Conservation (phyloP, 2,113 vertebrate species). For the Aspiorhynchus laticeps region DNA sequence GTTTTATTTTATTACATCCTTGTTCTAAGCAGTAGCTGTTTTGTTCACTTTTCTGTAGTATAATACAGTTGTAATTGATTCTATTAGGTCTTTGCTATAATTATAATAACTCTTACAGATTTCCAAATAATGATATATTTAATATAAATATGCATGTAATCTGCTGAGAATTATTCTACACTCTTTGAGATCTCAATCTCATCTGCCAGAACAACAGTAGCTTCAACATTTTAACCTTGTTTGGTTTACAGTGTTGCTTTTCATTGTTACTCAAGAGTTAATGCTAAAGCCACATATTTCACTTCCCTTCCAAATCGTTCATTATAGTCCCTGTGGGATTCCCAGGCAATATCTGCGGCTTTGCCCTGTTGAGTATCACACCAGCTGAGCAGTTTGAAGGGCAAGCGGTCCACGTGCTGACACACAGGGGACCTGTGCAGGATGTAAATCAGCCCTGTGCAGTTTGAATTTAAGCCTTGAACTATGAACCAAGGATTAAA, state of each 20-base stretch:
- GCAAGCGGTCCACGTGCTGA: neutral
- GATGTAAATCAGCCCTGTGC: conserved; percentile 13
- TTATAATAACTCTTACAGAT: too few relatives aligned
- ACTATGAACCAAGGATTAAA: conserved; percentile 39
- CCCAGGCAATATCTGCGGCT: neutral
- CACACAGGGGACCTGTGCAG: neutral
- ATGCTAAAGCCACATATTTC: conserved; percentile 3
- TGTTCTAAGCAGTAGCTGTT: neutral
- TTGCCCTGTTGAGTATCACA: neutral
- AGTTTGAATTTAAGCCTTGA: conserved; percentile 24
- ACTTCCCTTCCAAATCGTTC: neutral
- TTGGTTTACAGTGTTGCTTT: neutral
- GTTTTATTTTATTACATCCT: conserved; percentile 28
- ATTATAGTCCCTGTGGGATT: neutral
- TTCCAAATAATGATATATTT: too few relatives aligned
- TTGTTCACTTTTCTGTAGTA: conserved; percentile 7
- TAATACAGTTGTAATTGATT: too few relatives aligned
- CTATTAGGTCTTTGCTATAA: too few relatives aligned
- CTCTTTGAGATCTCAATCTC: neutral
- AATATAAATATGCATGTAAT: neutral
- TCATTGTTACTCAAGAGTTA: neutral
- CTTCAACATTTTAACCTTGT: neutral
- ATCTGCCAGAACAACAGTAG: neutral
- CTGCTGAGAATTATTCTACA: neutral
- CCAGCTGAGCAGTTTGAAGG: conserved; percentile 30